phyloP scores from a whole-genome alignment of 2,888 invertebrate genomes.

The Lampropteryx suffumata region DNA sequence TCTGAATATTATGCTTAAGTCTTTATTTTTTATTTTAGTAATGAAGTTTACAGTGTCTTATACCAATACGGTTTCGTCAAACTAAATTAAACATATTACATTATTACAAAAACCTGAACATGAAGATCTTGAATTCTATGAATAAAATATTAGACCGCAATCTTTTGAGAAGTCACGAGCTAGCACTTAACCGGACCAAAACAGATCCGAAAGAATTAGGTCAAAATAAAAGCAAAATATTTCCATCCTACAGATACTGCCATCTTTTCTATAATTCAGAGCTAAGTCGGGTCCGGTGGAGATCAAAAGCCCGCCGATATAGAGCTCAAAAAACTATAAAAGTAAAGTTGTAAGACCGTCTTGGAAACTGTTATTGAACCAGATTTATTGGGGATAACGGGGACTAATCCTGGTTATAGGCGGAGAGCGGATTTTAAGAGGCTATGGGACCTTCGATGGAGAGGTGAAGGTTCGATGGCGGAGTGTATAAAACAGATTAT shows the following conservation, averaged over 20 bases:
- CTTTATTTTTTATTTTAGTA: no score
- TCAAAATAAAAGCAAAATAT: conserved; percentile 25
- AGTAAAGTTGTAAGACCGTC: conserved; percentile 41
- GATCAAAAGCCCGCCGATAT: conserved; percentile 39
- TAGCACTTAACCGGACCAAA: conserved; percentile 2
- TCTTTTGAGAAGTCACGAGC: conserved; percentile 11
- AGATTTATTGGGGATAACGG: conserved; percentile 44
- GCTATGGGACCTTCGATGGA: conserved; percentile 29
- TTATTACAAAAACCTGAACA: no score
- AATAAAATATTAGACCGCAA: conserved; percentile 16
- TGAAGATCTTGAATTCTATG: conserved; percentile 1
- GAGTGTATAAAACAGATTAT: conserved; percentile 39
- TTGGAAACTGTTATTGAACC: conserved; percentile 45
- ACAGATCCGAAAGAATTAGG: conserved; percentile 13
- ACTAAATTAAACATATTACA: no score
- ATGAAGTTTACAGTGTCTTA: no score
- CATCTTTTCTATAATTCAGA: conserved; percentile 37
- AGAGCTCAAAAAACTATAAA: conserved; percentile 47
- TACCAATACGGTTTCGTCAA: no score
- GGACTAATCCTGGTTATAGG: conserved; percentile 38
- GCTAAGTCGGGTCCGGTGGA: conserved; percentile 28
- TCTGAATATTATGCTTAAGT: no score
- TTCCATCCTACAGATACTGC: conserved; percentile 20
- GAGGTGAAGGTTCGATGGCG: conserved; percentile 34
- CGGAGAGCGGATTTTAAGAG: conserved; percentile 35